Base-by-base conservation (phyloP, 2,797 vertebrate species). In the Apogon talboti region DNA sequence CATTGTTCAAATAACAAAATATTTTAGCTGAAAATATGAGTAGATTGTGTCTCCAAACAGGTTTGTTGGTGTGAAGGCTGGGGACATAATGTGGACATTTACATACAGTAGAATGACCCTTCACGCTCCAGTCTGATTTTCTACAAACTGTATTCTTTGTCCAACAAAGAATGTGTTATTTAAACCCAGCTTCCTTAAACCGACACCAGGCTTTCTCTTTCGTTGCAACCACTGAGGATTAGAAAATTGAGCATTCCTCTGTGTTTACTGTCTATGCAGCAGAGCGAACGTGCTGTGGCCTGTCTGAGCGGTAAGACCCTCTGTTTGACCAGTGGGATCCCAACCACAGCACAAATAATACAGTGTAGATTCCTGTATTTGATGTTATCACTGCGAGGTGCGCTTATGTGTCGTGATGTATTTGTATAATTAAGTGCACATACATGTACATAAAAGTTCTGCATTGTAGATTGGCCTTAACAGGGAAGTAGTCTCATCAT, bases 251-350 rank as follows among this genome's bases (percentile, higher is more conserved):
- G 15, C 3, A 0, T 6, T 57, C 7, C 6, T 44, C 19, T 21
- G 37, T 47, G 43, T 79, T 77, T 67, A 30, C 46, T 37, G 15
- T 16, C 11, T 28, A 14, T 14, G 55, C 56, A 49, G 53, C 21
- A 61, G 50, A 73, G 48, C 47, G 79, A 78, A 83, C 66, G 79
- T 44, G 57, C 6, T 11, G 13, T 7, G 1, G 21, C 11, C 33
- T 7, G 41, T 51, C 21, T 59, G 37, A 54, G 49, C 21, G 30
- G 11, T 8, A 9, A 28, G 41, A 44, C 41, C 28, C 21, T 35
- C 9, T 49, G 30, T 35, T 24, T 33, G 64, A 71, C 38, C 35
- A 52, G 59, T 47, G 53, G 57, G 40, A 78, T 71, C 49, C 10
- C 63, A 55, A 72, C 30, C 54, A 71, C 45, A 66, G 40, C 37